These are phyloP conservation scores for Pomacea canaliculata DNA, from an alignment of 2,888 invertebrate genomes.

Conservation along the genomic window DNA sequence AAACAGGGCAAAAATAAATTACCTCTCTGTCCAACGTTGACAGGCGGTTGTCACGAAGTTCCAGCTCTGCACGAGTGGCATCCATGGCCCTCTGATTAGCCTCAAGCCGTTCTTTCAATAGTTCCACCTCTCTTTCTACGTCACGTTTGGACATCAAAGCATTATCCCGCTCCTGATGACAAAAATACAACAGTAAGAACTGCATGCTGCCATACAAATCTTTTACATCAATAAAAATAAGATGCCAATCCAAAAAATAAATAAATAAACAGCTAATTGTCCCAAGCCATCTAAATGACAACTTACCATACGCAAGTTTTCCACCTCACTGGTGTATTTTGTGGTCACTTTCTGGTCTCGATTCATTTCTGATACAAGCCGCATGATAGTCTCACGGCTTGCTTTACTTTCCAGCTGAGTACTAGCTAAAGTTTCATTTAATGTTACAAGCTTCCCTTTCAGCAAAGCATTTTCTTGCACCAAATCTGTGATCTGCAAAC, in stretches of 20 bases:
- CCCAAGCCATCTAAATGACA: too few relatives aligned
- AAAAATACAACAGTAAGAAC: neutral
- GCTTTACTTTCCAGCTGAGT: slow-evolving; percentile 68
- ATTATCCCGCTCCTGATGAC: slow-evolving; percentile 58
- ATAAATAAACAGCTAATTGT: neutral
- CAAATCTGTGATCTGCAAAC: slow-evolving; percentile 57
- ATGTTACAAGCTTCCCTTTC: slow-evolving; percentile 63
- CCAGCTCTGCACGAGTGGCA: slow-evolving; percentile 55
- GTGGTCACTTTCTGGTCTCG: slow-evolving; percentile 62
- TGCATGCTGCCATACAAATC: neutral
- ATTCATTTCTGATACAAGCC: slow-evolving; percentile 64
- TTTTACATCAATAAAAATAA: neutral
- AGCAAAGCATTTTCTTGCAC: slow-evolving; percentile 67
- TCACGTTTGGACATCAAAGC: slow-evolving; percentile 54
- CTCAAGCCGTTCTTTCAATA: slow-evolving; percentile 59
- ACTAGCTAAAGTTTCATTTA: slow-evolving; percentile 62
- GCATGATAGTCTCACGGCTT: slow-evolving; percentile 69
- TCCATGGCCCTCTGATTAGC: slow-evolving; percentile 56
- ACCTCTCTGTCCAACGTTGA: slow-evolving; percentile 44
- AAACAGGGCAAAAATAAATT: neutral
- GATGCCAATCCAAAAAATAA: neutral
- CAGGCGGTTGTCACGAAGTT: slow-evolving; percentile 50
- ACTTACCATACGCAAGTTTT: slow-evolving; percentile 59
- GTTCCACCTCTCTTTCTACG: slow-evolving; percentile 56
- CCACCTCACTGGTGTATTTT: slow-evolving; percentile 56